Base-by-base conservation (phyloP, 2,113 vertebrate genomes). In the Amphilophus citrinellus region DNA sequence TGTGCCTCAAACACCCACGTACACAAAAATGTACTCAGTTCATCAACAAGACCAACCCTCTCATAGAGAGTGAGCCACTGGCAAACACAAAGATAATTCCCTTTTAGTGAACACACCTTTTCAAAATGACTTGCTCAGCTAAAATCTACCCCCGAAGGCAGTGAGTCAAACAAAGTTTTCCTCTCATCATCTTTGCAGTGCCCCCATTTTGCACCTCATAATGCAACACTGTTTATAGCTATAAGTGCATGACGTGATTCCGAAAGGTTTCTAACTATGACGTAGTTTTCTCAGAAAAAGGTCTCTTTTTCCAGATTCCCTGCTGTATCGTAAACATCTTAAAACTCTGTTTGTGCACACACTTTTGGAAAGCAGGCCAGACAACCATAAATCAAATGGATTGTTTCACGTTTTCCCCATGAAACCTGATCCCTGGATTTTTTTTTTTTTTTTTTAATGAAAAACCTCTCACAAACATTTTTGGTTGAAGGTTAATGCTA, bases 81-180 rank as follows among this genome's bases (percentile, higher is more conserved):
- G 32, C 47, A 73, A 56, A 73, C 47, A 73, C 47, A 73, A 35
- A 73, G 68, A 32, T 32, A 73, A 73, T 14, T 73, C 47, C 27
- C 47, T n/a, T 73, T 73, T 47, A 73, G 6, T 30, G 13, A 73
- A 73, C 68, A 35, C 18, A n/a, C 68, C 68, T 73, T 73, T 14
- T 32, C 53, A 32, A 39, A 53, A 32, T 73, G 17, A 73, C 47
- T 32, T 17, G 32, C 47, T 73, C 68, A 73, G 47, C 68, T 53
- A 53, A 73, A 56, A 73, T 53, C 68, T n/a, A n/a, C 27, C 44
- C 44, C 68, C 18, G 3, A 73, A 50, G 44, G 27, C 68, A 35
- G 18, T 56, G 68, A 73, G 47, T 56, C 3, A 2, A 73, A 53
- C 6, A 10, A 73, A 4, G 15, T 13, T 73, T 56, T 30, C 44